phyloP scores from a whole-genome alignment of 2,888 invertebrate species.

The Chorisops tibialis region DNA sequence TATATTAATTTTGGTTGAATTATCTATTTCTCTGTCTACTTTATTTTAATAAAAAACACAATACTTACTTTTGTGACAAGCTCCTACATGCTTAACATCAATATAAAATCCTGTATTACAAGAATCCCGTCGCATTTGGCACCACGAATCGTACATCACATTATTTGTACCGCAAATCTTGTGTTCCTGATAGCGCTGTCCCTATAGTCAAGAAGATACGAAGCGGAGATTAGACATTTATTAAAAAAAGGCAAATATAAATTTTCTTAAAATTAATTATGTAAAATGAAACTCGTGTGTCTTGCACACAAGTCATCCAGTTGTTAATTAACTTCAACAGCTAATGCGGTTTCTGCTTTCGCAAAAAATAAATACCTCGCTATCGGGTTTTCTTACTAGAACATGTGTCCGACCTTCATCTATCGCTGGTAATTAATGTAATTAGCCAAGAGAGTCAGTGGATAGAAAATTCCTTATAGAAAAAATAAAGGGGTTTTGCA shows the following conservation, averaged over 20 bases:
- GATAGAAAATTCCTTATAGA: background rate
- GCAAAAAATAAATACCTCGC: no score
- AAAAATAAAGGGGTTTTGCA: conserved; percentile 13
- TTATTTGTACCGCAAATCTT: conserved; percentile 71
- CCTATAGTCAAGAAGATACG: conserved; percentile 35
- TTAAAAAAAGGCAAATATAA: no score
- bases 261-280: background rate
- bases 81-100: conserved; percentile 65
- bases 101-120: conserved; percentile 70
- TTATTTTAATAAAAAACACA: no score
- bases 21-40: no score
- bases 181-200: conserved; percentile 43
- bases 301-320: background rate
- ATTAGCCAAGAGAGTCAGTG: conserved; percentile 22
- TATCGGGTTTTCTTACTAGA: no score
- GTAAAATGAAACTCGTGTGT: no score
- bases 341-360: background rate
- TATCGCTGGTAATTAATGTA: conserved; percentile 28
- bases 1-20: background rate
- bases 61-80: conserved; percentile 53
- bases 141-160: conserved; percentile 72
- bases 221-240: no score
- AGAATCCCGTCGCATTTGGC: conserved; percentile 74
- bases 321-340: conserved; percentile 17
- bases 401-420: conserved; percentile 9